These are phyloP conservation scores for Gadus macrocephalus DNA, from an alignment of 2,113 vertebrate genomes.

Conservation along the genomic window DNA sequence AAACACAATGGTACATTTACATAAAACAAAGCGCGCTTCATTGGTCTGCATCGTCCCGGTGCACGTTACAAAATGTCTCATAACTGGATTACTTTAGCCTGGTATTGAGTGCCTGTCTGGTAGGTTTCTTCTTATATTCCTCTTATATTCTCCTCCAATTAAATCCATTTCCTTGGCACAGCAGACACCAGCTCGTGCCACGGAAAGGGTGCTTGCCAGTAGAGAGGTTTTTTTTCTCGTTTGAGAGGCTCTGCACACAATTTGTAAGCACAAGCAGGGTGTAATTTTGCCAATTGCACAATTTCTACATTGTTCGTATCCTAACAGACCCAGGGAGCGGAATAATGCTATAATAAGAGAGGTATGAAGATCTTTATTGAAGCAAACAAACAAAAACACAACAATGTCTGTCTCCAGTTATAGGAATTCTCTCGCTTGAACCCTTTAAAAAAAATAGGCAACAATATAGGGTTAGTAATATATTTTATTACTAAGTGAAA, in stretches of 20 bases:
- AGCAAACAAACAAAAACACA: conserved; percentile 14
- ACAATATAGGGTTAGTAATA: too few species aligned
- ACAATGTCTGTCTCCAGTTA: neutral
- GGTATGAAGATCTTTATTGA: neutral
- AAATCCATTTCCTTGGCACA: conserved; percentile 13
- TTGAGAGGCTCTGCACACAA: conserved; percentile 14
- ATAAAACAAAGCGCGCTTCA: conserved; percentile 13
- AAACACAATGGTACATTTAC: conserved; percentile 7
- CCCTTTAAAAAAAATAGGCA: neutral
- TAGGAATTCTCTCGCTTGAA: neutral
- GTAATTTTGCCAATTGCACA: conserved; percentile 22
- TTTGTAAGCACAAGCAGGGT: conserved; percentile 21
- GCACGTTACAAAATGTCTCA: conserved; percentile 6
- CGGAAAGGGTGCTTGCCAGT: conserved; percentile 16
- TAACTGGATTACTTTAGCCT: conserved; percentile 18
- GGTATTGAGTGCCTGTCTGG: conserved; percentile 16
- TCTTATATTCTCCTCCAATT: conserved; percentile 15
- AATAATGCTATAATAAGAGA: neutral
- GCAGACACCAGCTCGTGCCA: conserved; percentile 8
- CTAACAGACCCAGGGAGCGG: conserved; percentile 10
- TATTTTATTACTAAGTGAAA: too few species aligned
- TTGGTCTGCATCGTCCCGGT: conserved; percentile 3
- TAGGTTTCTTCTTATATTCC: conserved; percentile 28
- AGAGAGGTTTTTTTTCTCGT: conserved; percentile 21
- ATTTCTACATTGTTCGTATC: conserved; percentile 26